Conservation (phyloP, 2,888 invertebrate genomes). For the Nymphalis polychloros region DNA sequence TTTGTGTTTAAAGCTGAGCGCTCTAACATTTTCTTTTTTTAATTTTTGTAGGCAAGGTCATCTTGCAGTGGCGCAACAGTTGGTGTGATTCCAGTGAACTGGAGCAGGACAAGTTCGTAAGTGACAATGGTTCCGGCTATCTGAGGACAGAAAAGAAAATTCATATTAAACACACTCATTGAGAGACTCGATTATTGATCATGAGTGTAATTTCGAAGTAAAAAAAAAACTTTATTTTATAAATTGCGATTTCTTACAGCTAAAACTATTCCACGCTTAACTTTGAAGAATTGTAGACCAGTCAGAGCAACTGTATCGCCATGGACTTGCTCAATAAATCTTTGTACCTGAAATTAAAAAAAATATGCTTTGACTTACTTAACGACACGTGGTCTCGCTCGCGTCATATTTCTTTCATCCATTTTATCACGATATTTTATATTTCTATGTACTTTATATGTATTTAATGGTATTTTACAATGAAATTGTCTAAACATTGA, state of each 20-base stretch:
- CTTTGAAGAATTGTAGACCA: conserved; percentile 80
- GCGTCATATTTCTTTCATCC: no score
- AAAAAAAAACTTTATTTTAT: not conserved
- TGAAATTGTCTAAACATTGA: no score
- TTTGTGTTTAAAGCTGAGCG: no score
- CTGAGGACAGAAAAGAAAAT: conserved; percentile 43
- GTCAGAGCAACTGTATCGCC: conserved; percentile 78
- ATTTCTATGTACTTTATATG: no score
- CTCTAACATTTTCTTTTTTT: not conserved
- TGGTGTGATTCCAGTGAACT: conserved; percentile 57
- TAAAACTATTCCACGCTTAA: conserved; percentile 80
- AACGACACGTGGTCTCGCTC: no score
- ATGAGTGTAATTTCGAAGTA: no score
- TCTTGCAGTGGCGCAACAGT: conserved; percentile 29
- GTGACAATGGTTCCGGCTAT: conserved; percentile 76
- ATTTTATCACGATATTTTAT: no score
- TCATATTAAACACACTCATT: no score
- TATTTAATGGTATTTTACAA: no score
- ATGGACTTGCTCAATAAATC: conserved; percentile 83
- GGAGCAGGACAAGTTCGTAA: conserved; percentile 80
- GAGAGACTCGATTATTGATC: no score
- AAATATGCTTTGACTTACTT: not conserved
- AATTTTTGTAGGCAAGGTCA: conserved; percentile 4
- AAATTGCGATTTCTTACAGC: conserved; percentile 62
- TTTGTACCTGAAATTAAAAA: conserved; percentile 73